Evolutionary conservation across 2,888 invertebrate genomes (phyloP).

Genomic region (Cantharis lateralis): DNA sequence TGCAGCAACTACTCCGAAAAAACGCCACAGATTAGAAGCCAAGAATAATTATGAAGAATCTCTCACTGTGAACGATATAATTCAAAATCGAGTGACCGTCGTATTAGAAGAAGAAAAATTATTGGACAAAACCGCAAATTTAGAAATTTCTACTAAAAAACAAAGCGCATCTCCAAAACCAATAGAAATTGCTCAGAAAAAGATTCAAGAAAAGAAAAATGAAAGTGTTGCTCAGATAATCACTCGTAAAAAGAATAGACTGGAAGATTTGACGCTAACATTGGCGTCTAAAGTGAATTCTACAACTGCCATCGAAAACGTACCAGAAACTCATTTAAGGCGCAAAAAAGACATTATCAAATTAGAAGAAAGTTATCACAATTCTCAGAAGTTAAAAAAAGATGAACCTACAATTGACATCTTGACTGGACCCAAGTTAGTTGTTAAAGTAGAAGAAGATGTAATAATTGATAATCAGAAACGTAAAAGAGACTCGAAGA

Average conservation of each 20-base stretch:
- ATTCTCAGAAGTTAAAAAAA: not conserved
- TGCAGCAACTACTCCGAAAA: slow-evolving; percentile 73
- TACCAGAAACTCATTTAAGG: slow-evolving; percentile 3
- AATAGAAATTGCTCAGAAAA: slow-evolving; percentile 20
- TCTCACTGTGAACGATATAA: slow-evolving; percentile 31
- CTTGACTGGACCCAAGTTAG: not conserved
- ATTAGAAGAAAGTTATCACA: not conserved
- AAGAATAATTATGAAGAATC: slow-evolving; percentile 53
- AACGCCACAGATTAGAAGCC: slow-evolving; percentile 71
- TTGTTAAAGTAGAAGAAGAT: not conserved
- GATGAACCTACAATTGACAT: not conserved
- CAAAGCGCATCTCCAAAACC: slow-evolving; percentile 23
- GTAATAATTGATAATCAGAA: not conserved
- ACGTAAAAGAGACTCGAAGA: not conserved
- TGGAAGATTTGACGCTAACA: slow-evolving; percentile 65
- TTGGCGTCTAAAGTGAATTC: slow-evolving; percentile 65
- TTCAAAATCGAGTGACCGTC: slow-evolving; percentile 13
- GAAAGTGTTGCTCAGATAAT: slow-evolving; percentile 57
- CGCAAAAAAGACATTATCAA: not conserved
- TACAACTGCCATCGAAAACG: not conserved
- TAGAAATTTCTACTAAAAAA: slow-evolving; percentile 38
- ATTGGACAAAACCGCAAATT: slow-evolving; percentile 41
- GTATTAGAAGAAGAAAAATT: slow-evolving; percentile 42
- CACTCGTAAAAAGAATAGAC: slow-evolving; percentile 66
- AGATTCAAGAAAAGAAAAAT: slow-evolving; percentile 33